A percentile compares a stretch with the other conserved stretches of the same genome.
Evolutionary conservation across 2,888 invertebrate species (phyloP).

Genomic region (Tridacna crocea): DNA sequence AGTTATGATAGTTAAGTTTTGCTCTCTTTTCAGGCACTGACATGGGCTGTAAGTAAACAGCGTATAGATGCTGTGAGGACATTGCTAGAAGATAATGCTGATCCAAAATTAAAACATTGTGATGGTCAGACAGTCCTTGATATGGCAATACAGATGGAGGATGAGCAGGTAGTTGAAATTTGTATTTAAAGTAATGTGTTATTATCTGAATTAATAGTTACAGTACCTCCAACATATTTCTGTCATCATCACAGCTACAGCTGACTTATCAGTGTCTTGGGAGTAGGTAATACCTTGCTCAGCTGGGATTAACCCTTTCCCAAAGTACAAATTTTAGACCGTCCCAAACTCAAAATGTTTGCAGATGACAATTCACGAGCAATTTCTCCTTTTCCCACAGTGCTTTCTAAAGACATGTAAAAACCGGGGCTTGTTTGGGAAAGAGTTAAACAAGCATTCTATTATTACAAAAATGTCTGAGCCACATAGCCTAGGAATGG

Average conservation of each 20-base stretch:
- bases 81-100: constrained; percentile 79
- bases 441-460: too few relatives aligned
- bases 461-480: too few relatives aligned
- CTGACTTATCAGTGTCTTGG: too few relatives aligned
- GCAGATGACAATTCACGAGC: background rate
- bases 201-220: background rate
- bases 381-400: constrained; percentile 8
- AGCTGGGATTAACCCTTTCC: too few relatives aligned
- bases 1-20: background rate
- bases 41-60: constrained; percentile 82
- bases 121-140: constrained; percentile 79
- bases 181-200: background rate
- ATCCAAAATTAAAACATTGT: constrained; percentile 70
- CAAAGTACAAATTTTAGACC: too few relatives aligned
- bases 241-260: too few relatives aligned
- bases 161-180: constrained; percentile 67
- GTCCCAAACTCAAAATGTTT: too few relatives aligned
- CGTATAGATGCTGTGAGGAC: constrained; percentile 76
- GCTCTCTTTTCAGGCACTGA: constrained; percentile 64
- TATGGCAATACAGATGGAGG: constrained; percentile 72
- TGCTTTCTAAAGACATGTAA: constrained; percentile 2
- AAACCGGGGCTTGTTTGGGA: too few relatives aligned
- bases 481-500: too few relatives aligned
- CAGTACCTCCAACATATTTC: background rate
- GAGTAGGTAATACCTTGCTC: too few relatives aligned